phyloP scores from a whole-genome alignment of 2,888 invertebrate genomes.

The Thymelicus sylvestris region DNA sequence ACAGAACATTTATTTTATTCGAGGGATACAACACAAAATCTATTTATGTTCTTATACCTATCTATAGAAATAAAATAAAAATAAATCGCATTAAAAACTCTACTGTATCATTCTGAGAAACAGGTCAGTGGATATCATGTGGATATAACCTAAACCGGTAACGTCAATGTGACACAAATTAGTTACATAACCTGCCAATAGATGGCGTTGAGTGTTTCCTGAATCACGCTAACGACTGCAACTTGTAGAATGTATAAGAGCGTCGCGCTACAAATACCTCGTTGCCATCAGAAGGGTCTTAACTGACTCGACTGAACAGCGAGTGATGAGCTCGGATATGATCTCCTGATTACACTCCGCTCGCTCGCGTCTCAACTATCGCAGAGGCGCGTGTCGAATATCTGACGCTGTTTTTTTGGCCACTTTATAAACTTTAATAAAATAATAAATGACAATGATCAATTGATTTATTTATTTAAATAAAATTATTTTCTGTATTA shows the following conservation, averaged over 20 bases:
- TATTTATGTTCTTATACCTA: too few relatives aligned
- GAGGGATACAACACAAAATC: too few relatives aligned
- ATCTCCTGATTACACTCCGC: conserved; percentile 65
- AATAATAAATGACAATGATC: too few relatives aligned
- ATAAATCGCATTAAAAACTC: too few relatives aligned
- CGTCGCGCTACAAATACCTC: rapidly evolving
- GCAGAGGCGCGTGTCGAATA: conserved; percentile 62
- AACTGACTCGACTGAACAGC: conserved; percentile 84
- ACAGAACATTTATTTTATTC: too few relatives aligned
- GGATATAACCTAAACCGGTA: too few relatives aligned
- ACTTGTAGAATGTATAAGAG: conserved; percentile 37
- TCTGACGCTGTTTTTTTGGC: conserved; percentile 72
- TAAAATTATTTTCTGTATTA: too few relatives aligned
- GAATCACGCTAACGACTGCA: conserved; percentile 45
- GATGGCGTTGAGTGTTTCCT: conserved; percentile 12
- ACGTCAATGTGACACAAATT: not conserved
- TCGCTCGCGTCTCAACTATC: conserved; percentile 67
- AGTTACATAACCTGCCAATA: not conserved
- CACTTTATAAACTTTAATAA: conserved; percentile 20
- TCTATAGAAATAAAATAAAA: too few relatives aligned
- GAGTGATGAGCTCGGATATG: conserved; percentile 76
- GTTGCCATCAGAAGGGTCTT: conserved; percentile 76
- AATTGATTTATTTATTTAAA: too few relatives aligned
- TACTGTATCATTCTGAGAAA: too few relatives aligned
- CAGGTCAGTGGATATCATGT: too few relatives aligned